A percentile compares a stretch with the other conserved stretches of the same genome.
Conservation (phyloP, 2,113 vertebrate genomes). For the Tichodroma muraria region DNA sequence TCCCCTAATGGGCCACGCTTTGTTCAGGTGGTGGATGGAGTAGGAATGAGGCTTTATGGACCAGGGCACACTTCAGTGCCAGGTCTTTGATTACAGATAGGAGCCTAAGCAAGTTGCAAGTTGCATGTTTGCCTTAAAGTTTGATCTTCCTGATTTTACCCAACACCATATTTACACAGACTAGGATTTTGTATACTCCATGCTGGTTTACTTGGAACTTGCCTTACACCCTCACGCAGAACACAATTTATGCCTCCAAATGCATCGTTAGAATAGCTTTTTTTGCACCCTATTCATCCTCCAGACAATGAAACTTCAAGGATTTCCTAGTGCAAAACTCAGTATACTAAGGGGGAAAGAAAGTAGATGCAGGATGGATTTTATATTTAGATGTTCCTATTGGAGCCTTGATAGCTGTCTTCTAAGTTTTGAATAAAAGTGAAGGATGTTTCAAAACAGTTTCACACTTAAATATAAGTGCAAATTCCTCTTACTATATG, state of each 20-base stretch:
- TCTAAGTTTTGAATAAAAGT: not conserved
- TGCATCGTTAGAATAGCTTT: not conserved
- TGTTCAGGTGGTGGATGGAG: rapidly evolving
- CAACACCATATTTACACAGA: not conserved
- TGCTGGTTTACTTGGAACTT: not conserved
- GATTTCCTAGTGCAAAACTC: not conserved
- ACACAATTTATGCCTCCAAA: not conserved
- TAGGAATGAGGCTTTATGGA: not conserved
- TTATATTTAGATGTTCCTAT: not conserved
- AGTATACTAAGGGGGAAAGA: not conserved
- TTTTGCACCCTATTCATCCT: not conserved
- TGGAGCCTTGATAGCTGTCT: not conserved
- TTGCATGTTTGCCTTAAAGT: no score
- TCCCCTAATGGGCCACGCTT: not conserved
- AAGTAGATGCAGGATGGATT: not conserved
- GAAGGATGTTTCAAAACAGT: not conserved
- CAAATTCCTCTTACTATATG: not conserved
- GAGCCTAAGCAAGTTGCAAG: not conserved
- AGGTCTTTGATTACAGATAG: not conserved
- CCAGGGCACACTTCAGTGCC: not conserved
- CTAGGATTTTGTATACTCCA: not conserved
- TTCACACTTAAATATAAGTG: not conserved
- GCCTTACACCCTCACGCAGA: not conserved
- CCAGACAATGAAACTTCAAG: slow-evolving; percentile 3
- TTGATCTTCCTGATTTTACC: not conserved